A percentile compares a stretch with the other conserved stretches of the same genome.
Evolutionary conservation across 1,140 invertebrate genomes (phyloP).

Genomic region (Drosophila melanica): DNA sequence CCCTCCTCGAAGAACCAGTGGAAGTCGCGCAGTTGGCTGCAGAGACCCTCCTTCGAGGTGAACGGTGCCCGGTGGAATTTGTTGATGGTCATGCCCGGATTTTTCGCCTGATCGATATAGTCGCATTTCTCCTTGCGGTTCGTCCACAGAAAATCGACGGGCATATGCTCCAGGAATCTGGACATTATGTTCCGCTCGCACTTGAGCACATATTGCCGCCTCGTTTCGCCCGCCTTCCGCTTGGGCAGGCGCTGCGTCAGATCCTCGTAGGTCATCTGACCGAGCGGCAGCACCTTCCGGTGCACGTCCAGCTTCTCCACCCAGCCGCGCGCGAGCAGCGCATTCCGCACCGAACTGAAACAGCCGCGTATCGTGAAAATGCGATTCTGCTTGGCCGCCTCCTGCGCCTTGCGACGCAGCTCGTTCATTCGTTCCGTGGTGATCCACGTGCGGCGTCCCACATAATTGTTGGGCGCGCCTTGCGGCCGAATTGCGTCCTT

Average conservation of each 20-base stretch:
- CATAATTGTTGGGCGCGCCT: slow-evolving; percentile 69
- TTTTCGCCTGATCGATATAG: slow-evolving; percentile 82
- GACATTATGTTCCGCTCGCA: slow-evolving; percentile 87
- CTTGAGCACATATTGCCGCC: slow-evolving; percentile 84
- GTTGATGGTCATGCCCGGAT: slow-evolving; percentile 82
- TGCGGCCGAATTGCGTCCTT: slow-evolving; percentile 22
- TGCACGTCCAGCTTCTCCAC: slow-evolving; percentile 87
- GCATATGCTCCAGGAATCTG: slow-evolving; percentile 88
- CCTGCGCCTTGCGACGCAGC: slow-evolving; percentile 84
- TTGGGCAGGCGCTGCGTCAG: slow-evolving; percentile 78
- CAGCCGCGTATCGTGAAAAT: slow-evolving; percentile 85
- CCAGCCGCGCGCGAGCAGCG: slow-evolving; percentile 87
- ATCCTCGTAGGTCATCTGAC: slow-evolving; percentile 79
- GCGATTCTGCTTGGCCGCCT: slow-evolving; percentile 85
- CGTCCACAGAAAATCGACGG: slow-evolving; percentile 95
- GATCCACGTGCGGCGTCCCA: slow-evolving; percentile 82
- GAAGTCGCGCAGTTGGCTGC: slow-evolving; percentile 92
- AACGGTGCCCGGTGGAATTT: slow-evolving; percentile 92
- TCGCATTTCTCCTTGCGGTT: slow-evolving; percentile 91
- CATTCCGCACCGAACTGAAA: slow-evolving; percentile 81
- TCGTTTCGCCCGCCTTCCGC: slow-evolving; percentile 75
- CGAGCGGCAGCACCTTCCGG: slow-evolving; percentile 78
- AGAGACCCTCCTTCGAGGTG: slow-evolving; percentile 95
- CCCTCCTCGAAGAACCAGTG: slow-evolving; percentile 95
- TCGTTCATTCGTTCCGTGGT: slow-evolving; percentile 84